A percentile compares a stretch with the other conserved stretches of the same genome.
phyloP scores from a whole-genome alignment of 2,113 vertebrate species.

The Eulacestoma nigropectus region DNA sequence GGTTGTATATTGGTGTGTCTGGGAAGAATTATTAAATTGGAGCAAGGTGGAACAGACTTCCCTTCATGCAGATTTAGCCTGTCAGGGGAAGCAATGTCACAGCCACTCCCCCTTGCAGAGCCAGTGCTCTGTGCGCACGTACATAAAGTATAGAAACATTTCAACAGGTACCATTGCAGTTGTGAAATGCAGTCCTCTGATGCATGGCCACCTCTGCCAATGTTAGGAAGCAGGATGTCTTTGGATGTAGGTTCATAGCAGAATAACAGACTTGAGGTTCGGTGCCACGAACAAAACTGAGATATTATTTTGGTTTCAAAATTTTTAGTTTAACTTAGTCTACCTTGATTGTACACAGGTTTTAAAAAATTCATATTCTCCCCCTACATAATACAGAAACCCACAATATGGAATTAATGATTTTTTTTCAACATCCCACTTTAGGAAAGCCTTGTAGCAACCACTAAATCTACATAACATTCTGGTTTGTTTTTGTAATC shows the following conservation, averaged over 20 bases:
- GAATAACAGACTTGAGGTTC: not conserved
- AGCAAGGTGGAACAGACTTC: not conserved
- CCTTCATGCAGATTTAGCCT: not conserved
- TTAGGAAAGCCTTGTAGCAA: not conserved
- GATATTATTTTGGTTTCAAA: not conserved
- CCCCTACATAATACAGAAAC: not conserved
- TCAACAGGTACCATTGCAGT: not conserved
- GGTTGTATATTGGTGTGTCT: not conserved
- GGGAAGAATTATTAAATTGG: not conserved
- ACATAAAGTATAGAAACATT: not conserved
- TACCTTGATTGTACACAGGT: not conserved
- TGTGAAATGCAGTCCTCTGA: not conserved
- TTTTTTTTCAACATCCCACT: slow-evolving; percentile 12
- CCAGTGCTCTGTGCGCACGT: not conserved
- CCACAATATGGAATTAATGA: not conserved
- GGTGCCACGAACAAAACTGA: not conserved
- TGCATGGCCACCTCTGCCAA: too few species aligned
- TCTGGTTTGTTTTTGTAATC: slow-evolving; percentile 9
- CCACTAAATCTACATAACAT: not conserved
- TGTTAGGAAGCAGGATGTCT: accelerated
- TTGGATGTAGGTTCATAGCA: not conserved
- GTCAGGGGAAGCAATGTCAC: not conserved
- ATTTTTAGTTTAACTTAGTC: not conserved
- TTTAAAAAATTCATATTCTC: not conserved
- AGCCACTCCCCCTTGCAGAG: not conserved